phyloP scores from a whole-genome alignment of 1,140 invertebrate genomes.

The Geopemphigus sp. region DNA sequence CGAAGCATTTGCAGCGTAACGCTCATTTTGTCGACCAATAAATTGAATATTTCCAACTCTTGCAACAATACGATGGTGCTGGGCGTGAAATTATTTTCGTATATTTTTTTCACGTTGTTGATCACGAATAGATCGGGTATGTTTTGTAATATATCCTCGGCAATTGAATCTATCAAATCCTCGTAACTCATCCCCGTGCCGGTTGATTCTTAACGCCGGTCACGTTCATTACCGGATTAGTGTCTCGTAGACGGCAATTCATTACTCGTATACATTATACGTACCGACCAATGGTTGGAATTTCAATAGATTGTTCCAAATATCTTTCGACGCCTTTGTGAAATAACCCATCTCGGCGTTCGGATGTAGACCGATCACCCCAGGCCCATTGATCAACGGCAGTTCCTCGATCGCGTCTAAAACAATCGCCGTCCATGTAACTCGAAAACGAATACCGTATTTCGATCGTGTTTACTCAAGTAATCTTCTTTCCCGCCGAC shows the following conservation, averaged over 20 bases:
- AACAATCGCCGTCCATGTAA: background rate
- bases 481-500: constrained; percentile 69
- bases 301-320: constrained; percentile 80
- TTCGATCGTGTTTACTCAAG: constrained; percentile 56
- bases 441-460: background rate
- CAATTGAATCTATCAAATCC: constrained; percentile 77
- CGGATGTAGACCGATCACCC: constrained; percentile 85
- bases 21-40: constrained; percentile 70
- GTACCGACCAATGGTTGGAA: constrained; percentile 76
- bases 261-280: background rate
- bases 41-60: constrained; percentile 84
- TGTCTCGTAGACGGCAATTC: background rate
- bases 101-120: constrained; percentile 26
- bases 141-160: constrained; percentile 65
- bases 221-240: background rate
- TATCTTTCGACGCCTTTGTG: constrained; percentile 75
- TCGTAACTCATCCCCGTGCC: constrained; percentile 67
- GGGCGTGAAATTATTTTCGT: constrained; percentile 64
- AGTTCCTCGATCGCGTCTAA: constrained; percentile 64
- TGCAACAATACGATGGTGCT: constrained; percentile 82
- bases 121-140: constrained; percentile 5
- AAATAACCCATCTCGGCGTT: constrained; percentile 79
- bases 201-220: background rate
- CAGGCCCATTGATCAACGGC: constrained; percentile 73
- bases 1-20: constrained; percentile 69